Base-by-base conservation (phyloP, 2,888 invertebrate genomes). In the Napeogenes sylphis region DNA sequence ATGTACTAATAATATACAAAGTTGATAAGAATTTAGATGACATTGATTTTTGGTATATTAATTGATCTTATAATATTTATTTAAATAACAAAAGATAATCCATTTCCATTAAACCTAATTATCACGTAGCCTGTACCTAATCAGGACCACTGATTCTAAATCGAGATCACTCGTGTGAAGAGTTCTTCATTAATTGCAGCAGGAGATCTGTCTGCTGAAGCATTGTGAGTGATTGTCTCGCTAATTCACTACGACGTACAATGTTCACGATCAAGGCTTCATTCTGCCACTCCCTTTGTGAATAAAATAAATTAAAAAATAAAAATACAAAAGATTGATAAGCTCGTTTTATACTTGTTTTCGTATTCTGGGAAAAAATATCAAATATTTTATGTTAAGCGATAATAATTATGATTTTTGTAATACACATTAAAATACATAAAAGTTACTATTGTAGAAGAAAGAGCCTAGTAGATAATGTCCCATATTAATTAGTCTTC, bases 151-250 rank as follows among this genome's bases (percentile, higher is more conserved):
- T 68, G 68, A 73, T 70, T 71, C 63, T 59, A 66, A 65, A 67
- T 71, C 61, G 69, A 74, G 76, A 79, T 75, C 83, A 78, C 83
- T 85, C 76, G 73, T 76, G 73, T 80, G 72, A 71, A 82, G 83
- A 76, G 79, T 81, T 77, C 81, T 79, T 80, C 76, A 83, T 82
- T 81, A 81, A 80, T 85, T 87, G 82, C 82, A 81, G 80, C 72
- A 76, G 72, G 74, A 73, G 72, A 75, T 73, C 78, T 74, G 74
- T 71, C 75, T 75, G 74, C 73, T 77, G 75, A 78, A 81, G 80
- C 81, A 77, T 77, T 71, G 78, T 81, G 85, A 87, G 79, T 81
- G 85, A 89, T 89, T 87, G 83, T 84, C 77, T 77, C 80, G 77
- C 82, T 86, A 85, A 87, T 86, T 81, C 73, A 54, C n/a, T 55